These are phyloP conservation scores for Mellilla xanthometata DNA, from an alignment of 2,888 invertebrate genomes.

Conservation along the genomic window DNA sequence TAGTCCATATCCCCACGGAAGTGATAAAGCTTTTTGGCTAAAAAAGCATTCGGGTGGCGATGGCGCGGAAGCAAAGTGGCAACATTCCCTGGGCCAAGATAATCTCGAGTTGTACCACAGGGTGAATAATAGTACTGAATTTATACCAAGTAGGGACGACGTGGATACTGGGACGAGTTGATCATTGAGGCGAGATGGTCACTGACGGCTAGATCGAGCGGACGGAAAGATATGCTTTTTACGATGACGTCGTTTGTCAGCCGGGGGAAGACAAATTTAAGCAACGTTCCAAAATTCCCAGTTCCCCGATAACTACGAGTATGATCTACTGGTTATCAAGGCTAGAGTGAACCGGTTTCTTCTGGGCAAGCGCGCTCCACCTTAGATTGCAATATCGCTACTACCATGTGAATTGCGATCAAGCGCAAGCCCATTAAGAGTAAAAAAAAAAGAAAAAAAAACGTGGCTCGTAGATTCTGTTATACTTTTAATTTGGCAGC, in stretches of 20 bases:
- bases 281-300: no score
- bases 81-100: slow-evolving; percentile 62
- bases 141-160: slow-evolving; percentile 14
- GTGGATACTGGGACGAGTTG: no score
- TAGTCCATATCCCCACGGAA: slow-evolving; percentile 72
- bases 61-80: slow-evolving; percentile 74
- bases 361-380: no score
- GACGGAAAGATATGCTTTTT: slow-evolving; percentile 59
- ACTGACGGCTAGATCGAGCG: slow-evolving; percentile 44
- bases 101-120: slow-evolving; percentile 49
- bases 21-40: slow-evolving; percentile 81
- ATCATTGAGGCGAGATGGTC: slow-evolving; percentile 18
- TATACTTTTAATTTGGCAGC: no score
- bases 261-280: slow-evolving; percentile 15
- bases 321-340: no score
- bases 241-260: slow-evolving; percentile 31
- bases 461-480: no score
- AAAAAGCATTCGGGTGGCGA: slow-evolving; percentile 76
- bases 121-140: slow-evolving; percentile 25
- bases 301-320: no score
- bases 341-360: no score
- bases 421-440: no score
- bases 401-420: no score
- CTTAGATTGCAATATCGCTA: no score
- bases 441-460: no score